Evolutionary conservation across 2,888 invertebrate species (phyloP).

Genomic region (Digitonthophagus gazella): DNA sequence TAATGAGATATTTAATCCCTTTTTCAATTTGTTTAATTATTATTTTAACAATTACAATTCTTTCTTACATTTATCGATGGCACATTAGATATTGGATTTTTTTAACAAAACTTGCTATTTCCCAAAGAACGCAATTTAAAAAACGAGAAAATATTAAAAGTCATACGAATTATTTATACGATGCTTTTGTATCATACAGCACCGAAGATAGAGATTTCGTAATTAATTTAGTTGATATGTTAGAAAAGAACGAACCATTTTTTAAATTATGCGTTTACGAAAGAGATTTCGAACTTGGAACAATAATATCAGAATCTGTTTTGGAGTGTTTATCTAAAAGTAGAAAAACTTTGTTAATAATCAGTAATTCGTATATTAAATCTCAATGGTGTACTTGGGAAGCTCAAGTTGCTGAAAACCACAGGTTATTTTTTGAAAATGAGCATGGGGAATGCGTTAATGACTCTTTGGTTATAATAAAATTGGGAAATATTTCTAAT

Average conservation of each 20-base stretch:
- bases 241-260: slow-evolving; percentile 60
- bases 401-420: slow-evolving; percentile 66
- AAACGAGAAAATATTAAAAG: slow-evolving; percentile 34
- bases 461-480: slow-evolving; percentile 62
- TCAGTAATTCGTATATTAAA: slow-evolving; percentile 67
- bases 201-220: slow-evolving; percentile 63
- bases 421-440: slow-evolving; percentile 60
- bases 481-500: slow-evolving; percentile 59
- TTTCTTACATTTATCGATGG: slow-evolving; percentile 43
- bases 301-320: slow-evolving; percentile 65
- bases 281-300: slow-evolving; percentile 65
- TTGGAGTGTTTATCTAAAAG: slow-evolving; percentile 63
- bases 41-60: slow-evolving; percentile 12
- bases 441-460: slow-evolving; percentile 52
- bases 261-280: slow-evolving; percentile 69
- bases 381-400: slow-evolving; percentile 75
- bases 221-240: slow-evolving; percentile 57
- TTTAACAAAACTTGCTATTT: slow-evolving; percentile 55
- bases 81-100: slow-evolving; percentile 51
- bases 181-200: slow-evolving; percentile 62
- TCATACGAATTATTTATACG: slow-evolving; percentile 52
- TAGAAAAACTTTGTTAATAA: slow-evolving; percentile 63
- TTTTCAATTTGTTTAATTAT: slow-evolving; percentile 19
- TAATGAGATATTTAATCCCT: slow-evolving; percentile 19
- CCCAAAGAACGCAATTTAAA: slow-evolving; percentile 39